These are phyloP conservation scores for Drosophila eugracilis DNA, from an alignment of 1,140 invertebrate genomes.

Conservation along the genomic window DNA sequence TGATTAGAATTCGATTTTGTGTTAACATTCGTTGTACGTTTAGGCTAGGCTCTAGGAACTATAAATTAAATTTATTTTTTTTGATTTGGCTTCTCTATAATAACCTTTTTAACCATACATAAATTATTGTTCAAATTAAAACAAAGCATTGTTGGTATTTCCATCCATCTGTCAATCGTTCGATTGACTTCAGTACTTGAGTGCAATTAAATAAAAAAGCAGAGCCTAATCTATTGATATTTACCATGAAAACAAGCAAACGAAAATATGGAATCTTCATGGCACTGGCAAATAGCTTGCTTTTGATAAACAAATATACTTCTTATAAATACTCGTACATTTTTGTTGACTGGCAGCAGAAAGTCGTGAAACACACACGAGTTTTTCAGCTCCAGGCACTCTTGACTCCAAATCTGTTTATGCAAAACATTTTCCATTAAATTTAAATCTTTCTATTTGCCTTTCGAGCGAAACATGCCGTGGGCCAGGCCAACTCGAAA, in stretches of 20 bases:
- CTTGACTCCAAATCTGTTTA: slow-evolving; percentile 43
- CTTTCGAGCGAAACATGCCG: slow-evolving; percentile 20
- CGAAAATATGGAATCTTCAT: slow-evolving; percentile 1
- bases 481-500: slow-evolving; percentile 23
- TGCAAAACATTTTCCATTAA: slow-evolving; percentile 42
- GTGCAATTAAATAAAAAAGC: background rate
- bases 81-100: too few species aligned
- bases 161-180: background rate
- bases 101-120: too few species aligned
- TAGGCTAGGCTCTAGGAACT: too few species aligned
- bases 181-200: background rate
- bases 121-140: too few species aligned
- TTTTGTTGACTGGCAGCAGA: background rate
- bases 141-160: background rate
- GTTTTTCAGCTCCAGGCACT: background rate
- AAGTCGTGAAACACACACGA: slow-evolving; percentile 1
- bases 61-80: too few species aligned
- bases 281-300: slow-evolving; percentile 8
- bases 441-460: slow-evolving; percentile 43
- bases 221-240: background rate
- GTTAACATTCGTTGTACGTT: too few species aligned
- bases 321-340: slow-evolving; percentile 8
- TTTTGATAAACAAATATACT: background rate
- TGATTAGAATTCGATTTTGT: too few species aligned
- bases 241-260: background rate